Evolutionary conservation across 2,888 invertebrate genomes (phyloP).

Genomic region (Diaphora mendica): DNA sequence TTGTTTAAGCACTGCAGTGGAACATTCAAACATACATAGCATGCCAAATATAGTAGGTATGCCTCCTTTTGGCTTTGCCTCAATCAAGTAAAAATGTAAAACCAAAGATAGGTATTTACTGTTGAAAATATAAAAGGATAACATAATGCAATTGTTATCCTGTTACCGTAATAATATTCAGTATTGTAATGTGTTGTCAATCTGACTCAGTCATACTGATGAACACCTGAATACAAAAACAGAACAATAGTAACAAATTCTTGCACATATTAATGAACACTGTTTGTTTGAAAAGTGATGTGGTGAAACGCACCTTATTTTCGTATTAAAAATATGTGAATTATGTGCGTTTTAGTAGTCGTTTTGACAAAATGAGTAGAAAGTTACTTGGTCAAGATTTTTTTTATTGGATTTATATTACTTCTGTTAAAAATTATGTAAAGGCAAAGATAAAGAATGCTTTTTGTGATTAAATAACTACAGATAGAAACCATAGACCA

Average conservation of each 20-base stretch:
- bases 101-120: neutral
- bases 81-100: slow-evolving; percentile 3
- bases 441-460: no score
- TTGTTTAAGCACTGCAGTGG: no score
- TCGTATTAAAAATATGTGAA: no score
- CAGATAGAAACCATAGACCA: neutral
- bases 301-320: neutral
- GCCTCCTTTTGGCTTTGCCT: no score
- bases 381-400: no score
- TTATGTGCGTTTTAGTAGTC: no score
- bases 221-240: neutral
- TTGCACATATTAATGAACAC: neutral
- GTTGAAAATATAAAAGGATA: neutral
- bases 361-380: neutral
- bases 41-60: no score
- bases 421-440: neutral
- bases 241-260: neutral
- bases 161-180: neutral
- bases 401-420: neutral
- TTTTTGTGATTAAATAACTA: neutral
- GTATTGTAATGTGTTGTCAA: neutral
- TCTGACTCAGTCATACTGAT: neutral
- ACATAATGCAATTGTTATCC: neutral
- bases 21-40: no score
- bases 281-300: neutral